Evolutionary conservation across 2,797 vertebrate species (phyloP), one percentile per base, ranked within the genome.

Genomic region (Naso thynnoides): DNA sequence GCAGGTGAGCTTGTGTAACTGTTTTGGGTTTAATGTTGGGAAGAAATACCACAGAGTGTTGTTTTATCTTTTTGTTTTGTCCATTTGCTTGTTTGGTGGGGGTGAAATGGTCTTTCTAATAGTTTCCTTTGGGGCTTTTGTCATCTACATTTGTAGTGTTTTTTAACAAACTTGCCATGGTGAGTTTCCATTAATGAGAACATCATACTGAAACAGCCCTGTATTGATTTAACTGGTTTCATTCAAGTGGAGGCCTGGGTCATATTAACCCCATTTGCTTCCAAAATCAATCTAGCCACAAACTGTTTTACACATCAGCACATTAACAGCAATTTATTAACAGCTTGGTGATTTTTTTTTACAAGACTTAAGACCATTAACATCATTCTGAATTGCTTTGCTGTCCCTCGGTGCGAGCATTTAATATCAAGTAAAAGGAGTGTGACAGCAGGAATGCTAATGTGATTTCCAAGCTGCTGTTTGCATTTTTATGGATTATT

Each of bases 1-100:
- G 94, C 98, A 99, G 97, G 98, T 98, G 70, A 27, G 81, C 23
- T 39, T 62, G 11, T 44, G 7, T 31, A n/a, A 44, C n/a, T 76
- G 33, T 56, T 11, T 19, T 23, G 0, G 27, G 15, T 59, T 3
- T 41, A 26, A n/a, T 24, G n/a, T 33, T 56, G 15, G 10, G 19
- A 16, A 47, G 16, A 33, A 6, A 7, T 10, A 21, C 29, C 29
- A 9, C 27, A 24, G 31, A 44, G 6, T 50, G 47, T 19, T 61
- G 23, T 5, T 31, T 21, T 36, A 6, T 29, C 18, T 9, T 62
- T 14, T 18, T 45, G 41, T 41, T 68, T 61, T 23, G 36, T 15
- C 8, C 1, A 38, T 45, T 52, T 21, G 0, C 19, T 19, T 42
- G 55, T 44, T n/a, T 8, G 36, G 31, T 13, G 15, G 16, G 38